Evolutionary conservation across 1,140 invertebrate genomes (phyloP).

Genomic region (Calliphora vicina): DNA sequence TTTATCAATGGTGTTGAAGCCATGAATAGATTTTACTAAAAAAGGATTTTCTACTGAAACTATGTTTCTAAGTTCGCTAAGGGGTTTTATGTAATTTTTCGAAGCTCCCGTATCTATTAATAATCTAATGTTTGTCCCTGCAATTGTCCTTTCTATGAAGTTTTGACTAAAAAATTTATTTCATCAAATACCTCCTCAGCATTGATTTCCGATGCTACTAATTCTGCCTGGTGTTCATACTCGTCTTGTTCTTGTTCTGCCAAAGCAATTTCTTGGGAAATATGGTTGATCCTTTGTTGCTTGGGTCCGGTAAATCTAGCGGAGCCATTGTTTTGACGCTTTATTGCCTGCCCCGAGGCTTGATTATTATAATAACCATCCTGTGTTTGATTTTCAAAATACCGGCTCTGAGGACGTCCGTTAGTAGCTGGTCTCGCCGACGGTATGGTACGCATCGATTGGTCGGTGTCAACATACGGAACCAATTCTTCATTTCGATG

Average conservation of each 20-base stretch:
- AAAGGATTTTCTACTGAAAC: constrained; percentile 31
- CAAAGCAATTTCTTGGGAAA: constrained; percentile 18
- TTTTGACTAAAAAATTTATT: constrained; percentile 38
- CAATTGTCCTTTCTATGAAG: constrained; percentile 17
- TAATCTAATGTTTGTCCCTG: constrained; percentile 28
- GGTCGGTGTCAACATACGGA: too few relatives aligned
- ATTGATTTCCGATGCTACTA: constrained; percentile 26
- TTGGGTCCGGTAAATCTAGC: neutral
- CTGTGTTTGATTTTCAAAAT: too few relatives aligned
- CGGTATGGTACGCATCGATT: too few relatives aligned
- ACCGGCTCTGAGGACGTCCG: too few relatives aligned
- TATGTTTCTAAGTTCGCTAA: constrained; percentile 10
- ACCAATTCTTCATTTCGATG: too few relatives aligned
- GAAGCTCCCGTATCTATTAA: constrained; percentile 39
- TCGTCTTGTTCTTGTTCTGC: constrained; percentile 7
- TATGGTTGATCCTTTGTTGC: neutral
- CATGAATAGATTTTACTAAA: too few relatives aligned
- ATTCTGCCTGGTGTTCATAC: constrained; percentile 6
- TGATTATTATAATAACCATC: too few relatives aligned
- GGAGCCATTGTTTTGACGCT: neutral
- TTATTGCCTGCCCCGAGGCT: too few relatives aligned
- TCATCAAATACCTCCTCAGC: too few relatives aligned
- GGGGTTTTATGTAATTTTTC: constrained; percentile 37
- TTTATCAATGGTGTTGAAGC: too few relatives aligned
- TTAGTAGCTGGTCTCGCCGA: too few relatives aligned